Conservation (phyloP, 1,140 invertebrate genomes). For the Cydia pomonella region DNA sequence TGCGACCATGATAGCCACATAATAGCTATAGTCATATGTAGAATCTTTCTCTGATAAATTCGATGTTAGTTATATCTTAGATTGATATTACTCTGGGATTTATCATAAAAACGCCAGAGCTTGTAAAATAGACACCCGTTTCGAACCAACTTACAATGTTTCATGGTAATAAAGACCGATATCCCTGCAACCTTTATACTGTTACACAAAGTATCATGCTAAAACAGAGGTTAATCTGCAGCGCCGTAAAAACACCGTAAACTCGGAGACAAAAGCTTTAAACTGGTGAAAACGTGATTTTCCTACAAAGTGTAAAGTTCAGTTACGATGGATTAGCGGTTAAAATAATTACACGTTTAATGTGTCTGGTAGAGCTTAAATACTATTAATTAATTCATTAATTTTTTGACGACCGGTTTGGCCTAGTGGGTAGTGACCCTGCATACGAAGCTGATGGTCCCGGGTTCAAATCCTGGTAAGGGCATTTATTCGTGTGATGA, state of each 20-base stretch:
- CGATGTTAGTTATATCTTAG: too few species aligned
- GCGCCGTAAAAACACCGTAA: not conserved
- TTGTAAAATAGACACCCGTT: not conserved
- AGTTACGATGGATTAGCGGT: not conserved
- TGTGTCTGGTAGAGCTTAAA: not conserved
- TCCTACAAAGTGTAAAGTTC: not conserved
- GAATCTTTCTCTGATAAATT: too few species aligned
- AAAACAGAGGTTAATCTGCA: not conserved
- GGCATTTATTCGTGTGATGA: too few species aligned
- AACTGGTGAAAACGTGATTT: not conserved
- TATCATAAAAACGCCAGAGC: too few species aligned
- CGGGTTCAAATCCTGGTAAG: too few species aligned
- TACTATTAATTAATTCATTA: too few species aligned
- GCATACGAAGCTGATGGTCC: too few species aligned
- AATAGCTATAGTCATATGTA: too few species aligned
- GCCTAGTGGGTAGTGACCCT: too few species aligned
- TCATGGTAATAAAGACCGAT: not conserved
- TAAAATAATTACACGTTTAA: not conserved
- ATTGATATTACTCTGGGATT: too few species aligned
- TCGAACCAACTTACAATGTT: not conserved
- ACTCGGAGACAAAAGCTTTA: not conserved
- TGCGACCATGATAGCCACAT: too few species aligned
- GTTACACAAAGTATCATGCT: slow-evolving; percentile 9
- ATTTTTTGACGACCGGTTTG: too few species aligned
- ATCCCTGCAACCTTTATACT: not conserved